These are phyloP conservation scores for Cygnus atratus DNA, from an alignment of 2,113 vertebrate genomes.

Conservation along the genomic window DNA sequence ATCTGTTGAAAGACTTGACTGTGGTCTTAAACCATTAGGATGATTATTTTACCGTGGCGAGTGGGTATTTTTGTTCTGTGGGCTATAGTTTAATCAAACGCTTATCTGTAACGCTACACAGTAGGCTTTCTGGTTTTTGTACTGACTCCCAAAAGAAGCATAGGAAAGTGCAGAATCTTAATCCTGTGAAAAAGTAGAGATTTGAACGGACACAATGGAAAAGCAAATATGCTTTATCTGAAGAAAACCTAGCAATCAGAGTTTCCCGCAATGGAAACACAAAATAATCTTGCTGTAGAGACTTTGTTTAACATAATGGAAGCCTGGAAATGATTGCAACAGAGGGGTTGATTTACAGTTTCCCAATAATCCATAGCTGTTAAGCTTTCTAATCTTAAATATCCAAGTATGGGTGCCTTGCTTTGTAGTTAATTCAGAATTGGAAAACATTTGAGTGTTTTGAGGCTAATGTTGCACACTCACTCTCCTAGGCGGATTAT, in stretches of 20 bases:
- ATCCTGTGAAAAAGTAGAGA: conserved; percentile 40
- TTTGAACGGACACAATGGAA: conserved; percentile 44
- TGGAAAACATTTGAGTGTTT: conserved; percentile 38
- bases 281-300: conserved; percentile 61
- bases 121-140: conserved; percentile 47
- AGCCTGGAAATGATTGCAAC: conserved; percentile 48
- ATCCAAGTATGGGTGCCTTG: conserved; percentile 23
- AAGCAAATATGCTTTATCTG: conserved; percentile 48
- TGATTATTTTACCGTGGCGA: conserved; percentile 52
- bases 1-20: conserved; percentile 12
- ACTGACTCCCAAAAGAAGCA: conserved; percentile 39
- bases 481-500: conserved; percentile 86
- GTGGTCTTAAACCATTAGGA: conserved; percentile 33
- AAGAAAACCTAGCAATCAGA: conserved; percentile 43
- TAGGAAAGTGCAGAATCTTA: conserved; percentile 29
- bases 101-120: conserved; percentile 52
- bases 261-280: conserved; percentile 41
- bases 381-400: conserved; percentile 57
- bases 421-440: conserved; percentile 39
- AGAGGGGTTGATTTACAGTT: conserved; percentile 41
- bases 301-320: conserved; percentile 62
- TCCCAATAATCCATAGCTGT: conserved; percentile 51
- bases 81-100: conserved; percentile 61
- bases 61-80: conserved; percentile 55
- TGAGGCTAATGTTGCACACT: conserved; percentile 37